Evolutionary conservation across 2,888 invertebrate species (phyloP).

Genomic region (Cactoblastis cactorum): DNA sequence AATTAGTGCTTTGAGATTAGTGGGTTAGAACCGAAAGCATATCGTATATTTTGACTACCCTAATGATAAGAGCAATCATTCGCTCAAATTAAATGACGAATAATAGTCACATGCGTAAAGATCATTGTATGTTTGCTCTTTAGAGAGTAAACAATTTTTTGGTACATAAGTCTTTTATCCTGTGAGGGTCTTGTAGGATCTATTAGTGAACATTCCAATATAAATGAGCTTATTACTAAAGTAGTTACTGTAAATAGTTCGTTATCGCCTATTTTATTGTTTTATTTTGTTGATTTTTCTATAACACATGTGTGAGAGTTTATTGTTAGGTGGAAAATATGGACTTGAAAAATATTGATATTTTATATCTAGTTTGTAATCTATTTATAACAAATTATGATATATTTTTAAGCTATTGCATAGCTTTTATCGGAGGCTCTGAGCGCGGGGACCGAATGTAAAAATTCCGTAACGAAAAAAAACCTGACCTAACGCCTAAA

Average conservation of each 20-base stretch:
- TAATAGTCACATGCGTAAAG: not conserved
- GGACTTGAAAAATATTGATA: slow-evolving; percentile 14
- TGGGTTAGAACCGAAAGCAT: no score
- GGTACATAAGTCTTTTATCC: not conserved
- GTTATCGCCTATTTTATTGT: slow-evolving; percentile 27
- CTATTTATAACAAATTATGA: no score
- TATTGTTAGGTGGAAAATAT: slow-evolving; percentile 12
- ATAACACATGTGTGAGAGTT: slow-evolving; percentile 20
- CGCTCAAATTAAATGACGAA: not conserved
- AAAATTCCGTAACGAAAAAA: no score
- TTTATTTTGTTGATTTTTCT: slow-evolving; percentile 24
- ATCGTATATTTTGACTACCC: no score
- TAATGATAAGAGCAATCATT: no score
- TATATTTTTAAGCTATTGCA: no score
- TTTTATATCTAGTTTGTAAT: no score
- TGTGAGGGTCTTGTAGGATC: slow-evolving; percentile 16
- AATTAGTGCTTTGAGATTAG: no score
- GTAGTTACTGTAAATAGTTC: slow-evolving; percentile 46
- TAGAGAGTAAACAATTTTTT: not conserved
- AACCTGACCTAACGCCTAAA: no score
- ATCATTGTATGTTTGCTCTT: not conserved
- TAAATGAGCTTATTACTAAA: slow-evolving; percentile 60
- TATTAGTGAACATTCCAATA: slow-evolving; percentile 53
- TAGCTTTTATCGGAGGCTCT: no score
- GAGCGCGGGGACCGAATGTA: no score